Evolutionary conservation across 2,113 vertebrate species (phyloP), one percentile per base, ranked within the genome.

Genomic region (Phodopus roborovskii): DNA sequence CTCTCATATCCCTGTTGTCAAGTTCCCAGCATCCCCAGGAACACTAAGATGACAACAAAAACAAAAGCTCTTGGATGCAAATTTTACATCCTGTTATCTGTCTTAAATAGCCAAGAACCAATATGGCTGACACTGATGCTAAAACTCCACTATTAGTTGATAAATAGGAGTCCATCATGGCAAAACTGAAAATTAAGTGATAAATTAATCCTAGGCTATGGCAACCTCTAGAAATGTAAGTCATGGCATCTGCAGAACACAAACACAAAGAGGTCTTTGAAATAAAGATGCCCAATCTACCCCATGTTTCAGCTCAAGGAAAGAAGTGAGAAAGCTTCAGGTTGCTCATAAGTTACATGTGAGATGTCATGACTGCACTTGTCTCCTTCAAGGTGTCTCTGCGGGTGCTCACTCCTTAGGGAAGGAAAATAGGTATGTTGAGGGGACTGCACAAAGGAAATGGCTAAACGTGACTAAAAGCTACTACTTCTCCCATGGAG

Each of bases 1-100:
- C 39, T 5, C 15, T 71, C 1, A 22, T 7, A 12, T 3, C 3
- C 39, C 17, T 9, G 5, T 10, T 8, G 11, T 24, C 53, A 45
- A 30, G 39, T 30, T 12, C 22, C 70, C 12, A 2, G 45, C 33
- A 2, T n/a, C 77, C 16, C 26, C 33, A 13, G 10, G 36, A 70
- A 82, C 50, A 62, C 11, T 11, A 5, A 50, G 73, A 33, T 33
- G 53, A 94, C 17, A 33, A 39, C 22, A 42, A 66, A 73, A 36
- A 78, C 15, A 60, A 6, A 20, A 7, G 56, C 28, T 56, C 4
- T n/a, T 79, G 16, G 56, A 6, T 75, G 2, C 10, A 33, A 24
- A 28, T 66, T 91, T 45, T n/a, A 20, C 9, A 60, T 36, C 22
- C 33, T 82, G n/a, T 33, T 11, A 19, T 75, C 33, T 77, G 42